Evolutionary conservation across 2,888 invertebrate genomes (phyloP), one percentile per base, ranked within the genome.

Genomic region (Balanococcus diminutus): DNA sequence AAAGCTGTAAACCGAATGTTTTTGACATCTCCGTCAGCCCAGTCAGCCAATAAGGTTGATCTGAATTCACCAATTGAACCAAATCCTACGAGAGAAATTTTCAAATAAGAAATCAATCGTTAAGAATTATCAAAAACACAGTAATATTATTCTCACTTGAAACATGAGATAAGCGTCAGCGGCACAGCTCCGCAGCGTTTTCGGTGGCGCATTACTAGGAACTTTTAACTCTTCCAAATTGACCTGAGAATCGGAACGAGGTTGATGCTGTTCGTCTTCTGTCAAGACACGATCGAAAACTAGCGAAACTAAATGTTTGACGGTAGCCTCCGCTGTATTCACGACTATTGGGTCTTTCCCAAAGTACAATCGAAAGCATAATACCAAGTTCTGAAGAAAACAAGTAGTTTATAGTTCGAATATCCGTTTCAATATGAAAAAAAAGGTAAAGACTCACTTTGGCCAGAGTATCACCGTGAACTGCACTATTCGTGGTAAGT

Each of bases 21-120:
- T 98, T 93, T 2, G 98, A 98, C 94, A 99, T 98, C 90, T 98
- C 98, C 2, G 96, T 96, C 91, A 99, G 96, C 6, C 98, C 98
- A 75, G 95, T 93, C 86, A 99, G 91, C 98, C 98, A 99, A 88
- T 94, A 94, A 0, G 99, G 97, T 89, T 97, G 95, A 90, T 99
- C 99, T 0, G 97, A 98, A 91, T 99, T 98, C 8, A 99, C 96
- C 83, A 99, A 91, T 89, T 98, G 97, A 51, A 99, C 98, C 88
- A 99, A 93, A 91, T 99, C 99, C 95, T 96, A 89, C 2, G n/a
- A 11, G 51, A 86, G 14, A 87, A 36, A 85, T 11, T 9, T 1
- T 22, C 6, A 56, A 86, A 0, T n/a, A 14, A 14, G 36, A 28
- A 22, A 56, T 51, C 3, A 75, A 1, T 51, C 2, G 2, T 19